Conservation (phyloP, 2,797 vertebrate genomes). For the Phataginus tetradactyla region DNA sequence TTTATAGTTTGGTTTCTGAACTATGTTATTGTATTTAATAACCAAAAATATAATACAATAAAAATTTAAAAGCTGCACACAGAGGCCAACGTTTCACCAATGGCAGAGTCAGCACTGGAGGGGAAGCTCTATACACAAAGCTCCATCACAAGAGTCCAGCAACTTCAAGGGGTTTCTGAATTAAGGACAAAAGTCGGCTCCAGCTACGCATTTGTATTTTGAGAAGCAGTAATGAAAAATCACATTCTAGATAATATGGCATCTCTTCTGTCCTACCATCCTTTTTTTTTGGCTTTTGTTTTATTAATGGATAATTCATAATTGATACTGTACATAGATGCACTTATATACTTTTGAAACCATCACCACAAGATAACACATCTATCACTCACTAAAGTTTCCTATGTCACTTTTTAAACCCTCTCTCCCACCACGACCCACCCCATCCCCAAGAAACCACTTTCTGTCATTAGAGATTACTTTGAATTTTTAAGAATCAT, state of each 20-base stretch:
- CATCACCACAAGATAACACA: neutral
- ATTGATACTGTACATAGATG: neutral
- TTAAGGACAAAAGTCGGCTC: neutral
- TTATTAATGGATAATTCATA: neutral
- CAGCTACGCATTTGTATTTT: neutral
- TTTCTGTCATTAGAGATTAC: neutral
- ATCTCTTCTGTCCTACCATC: neutral
- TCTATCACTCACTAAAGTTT: neutral
- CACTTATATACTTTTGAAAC: neutral
- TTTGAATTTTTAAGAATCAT: neutral
- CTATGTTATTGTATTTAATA: neutral
- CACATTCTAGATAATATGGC: neutral
- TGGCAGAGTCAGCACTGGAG: neutral
- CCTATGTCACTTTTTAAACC: neutral
- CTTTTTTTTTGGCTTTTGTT: neutral
- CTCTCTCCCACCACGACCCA: neutral
- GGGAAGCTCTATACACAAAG: neutral
- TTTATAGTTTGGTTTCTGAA: conserved; percentile 14
- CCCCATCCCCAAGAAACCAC: neutral
- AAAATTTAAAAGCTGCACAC: neutral
- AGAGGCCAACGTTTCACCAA: neutral
- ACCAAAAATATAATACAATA: conserved; percentile 12
- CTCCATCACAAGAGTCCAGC: neutral
- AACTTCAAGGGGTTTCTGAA: neutral
- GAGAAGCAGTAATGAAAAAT: neutral